A percentile compares a stretch with the other conserved stretches of the same genome.
Conservation (phyloP, 2,113 vertebrate genomes). For the Polypterus bichir region DNA sequence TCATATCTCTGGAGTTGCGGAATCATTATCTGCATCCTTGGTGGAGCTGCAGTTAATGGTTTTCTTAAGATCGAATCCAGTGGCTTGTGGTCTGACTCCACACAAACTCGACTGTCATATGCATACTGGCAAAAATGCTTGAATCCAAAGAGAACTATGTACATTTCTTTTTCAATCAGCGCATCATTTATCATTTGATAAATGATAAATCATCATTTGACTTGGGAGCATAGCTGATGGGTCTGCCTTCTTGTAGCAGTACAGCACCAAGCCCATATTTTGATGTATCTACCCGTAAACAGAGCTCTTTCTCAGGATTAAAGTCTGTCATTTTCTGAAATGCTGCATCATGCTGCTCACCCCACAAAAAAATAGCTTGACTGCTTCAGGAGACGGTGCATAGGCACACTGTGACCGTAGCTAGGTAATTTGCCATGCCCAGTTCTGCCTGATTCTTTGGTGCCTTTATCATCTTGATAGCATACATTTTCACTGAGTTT, state of each 20-base stretch:
- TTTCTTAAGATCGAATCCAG: slow-evolving; percentile 3
- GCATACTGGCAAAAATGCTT: slow-evolving; percentile 4
- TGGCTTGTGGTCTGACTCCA: slow-evolving; percentile 6
- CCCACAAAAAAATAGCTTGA: no score
- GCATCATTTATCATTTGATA: no score
- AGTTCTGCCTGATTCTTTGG: no score
- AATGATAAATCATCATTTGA: no score
- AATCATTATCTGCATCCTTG: no score
- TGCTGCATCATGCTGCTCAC: no score
- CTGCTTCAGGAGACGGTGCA: no score
- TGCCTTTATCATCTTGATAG: slow-evolving; percentile 4
- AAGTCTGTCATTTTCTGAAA: no score
- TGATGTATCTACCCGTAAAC: slow-evolving; percentile 8
- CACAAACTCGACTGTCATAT: background rate
- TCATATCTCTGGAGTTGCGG: no score
- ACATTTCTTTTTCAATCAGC: slow-evolving; percentile 5
- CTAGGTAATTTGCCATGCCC: no score
- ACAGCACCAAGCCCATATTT: background rate
- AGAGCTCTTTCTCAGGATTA: slow-evolving; percentile 7
- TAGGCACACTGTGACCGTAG: no score
- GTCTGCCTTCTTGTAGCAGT: no score
- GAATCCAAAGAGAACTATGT: slow-evolving; percentile 1
- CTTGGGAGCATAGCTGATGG: background rate
- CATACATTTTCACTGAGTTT: background rate
- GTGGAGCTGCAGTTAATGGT: background rate